Percentiles rank a stretch among this genome's conserved stretches.
Evolutionary conservation across 2,888 invertebrate species (phyloP).

Genomic region (Scaeva pyrastri): DNA sequence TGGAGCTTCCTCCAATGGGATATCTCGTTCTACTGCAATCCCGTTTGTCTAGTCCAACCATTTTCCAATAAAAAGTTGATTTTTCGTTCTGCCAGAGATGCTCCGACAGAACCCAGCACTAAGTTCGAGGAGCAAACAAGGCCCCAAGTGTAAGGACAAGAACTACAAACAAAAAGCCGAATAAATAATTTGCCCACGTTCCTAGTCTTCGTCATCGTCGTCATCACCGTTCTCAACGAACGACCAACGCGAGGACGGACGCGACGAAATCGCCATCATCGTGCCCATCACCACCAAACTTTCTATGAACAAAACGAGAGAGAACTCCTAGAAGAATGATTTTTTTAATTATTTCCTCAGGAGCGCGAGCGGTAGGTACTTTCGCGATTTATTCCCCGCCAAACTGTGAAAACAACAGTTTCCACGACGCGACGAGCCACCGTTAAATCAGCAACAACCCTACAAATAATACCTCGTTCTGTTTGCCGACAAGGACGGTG

Average conservation of each 20-base stretch:
- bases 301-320: slow-evolving; percentile 32
- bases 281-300: slow-evolving; percentile 28
- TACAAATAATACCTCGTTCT: slow-evolving; percentile 1
- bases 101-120: neutral
- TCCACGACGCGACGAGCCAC: neutral
- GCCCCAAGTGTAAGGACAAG: slow-evolving; percentile 54
- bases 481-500: neutral
- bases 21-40: slow-evolving; percentile 4
- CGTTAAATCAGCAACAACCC: slow-evolving; percentile 44
- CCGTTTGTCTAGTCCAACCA: slow-evolving; percentile 58
- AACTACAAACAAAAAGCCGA: slow-evolving; percentile 63
- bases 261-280: slow-evolving; percentile 17
- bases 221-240: slow-evolving; percentile 20
- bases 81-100: neutral
- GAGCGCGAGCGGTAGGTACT: slow-evolving; percentile 66
- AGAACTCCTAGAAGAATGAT: slow-evolving; percentile 46
- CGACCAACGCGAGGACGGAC: no score
- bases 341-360: slow-evolving; percentile 75
- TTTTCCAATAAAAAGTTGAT: slow-evolving; percentile 57
- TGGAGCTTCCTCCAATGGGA: slow-evolving; percentile 44
- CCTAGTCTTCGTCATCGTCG: neutral
- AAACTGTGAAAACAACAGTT: slow-evolving; percentile 27
- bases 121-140: slow-evolving; percentile 31
- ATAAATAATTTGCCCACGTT: slow-evolving; percentile 73
- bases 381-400: slow-evolving; percentile 55